These are phyloP conservation scores for Xestia xanthographa DNA, from an alignment of 2,888 invertebrate genomes.

Conservation along the genomic window DNA sequence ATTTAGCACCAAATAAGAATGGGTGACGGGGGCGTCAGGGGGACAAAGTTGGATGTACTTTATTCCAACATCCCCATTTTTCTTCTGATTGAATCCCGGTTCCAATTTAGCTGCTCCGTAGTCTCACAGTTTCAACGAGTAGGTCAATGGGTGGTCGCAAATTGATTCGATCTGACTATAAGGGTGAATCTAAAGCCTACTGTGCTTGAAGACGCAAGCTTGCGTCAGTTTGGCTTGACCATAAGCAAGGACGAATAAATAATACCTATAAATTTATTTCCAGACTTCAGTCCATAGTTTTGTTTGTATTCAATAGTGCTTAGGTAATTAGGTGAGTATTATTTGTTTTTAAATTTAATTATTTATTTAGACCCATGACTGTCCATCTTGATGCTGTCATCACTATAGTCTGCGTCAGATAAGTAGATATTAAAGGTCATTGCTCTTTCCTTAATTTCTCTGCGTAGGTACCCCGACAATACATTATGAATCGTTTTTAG, in stretches of 20 bases:
- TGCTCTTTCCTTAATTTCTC: too few species aligned
- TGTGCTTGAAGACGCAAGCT: not conserved
- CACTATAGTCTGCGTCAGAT: too few species aligned
- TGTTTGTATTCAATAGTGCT: too few species aligned
- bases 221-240: not conserved
- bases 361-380: too few species aligned
- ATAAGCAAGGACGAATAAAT: not conserved
- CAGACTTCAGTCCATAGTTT: too few species aligned
- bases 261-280: too few species aligned
- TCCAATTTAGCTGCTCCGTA: conserved; percentile 62
- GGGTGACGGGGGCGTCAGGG: conserved; percentile 11
- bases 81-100: conserved; percentile 65
- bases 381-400: too few species aligned
- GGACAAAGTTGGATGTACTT: conserved; percentile 56
- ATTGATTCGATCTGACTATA: conserved; percentile 58
- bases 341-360: too few species aligned
- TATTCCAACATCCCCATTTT: conserved; percentile 60
- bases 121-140: conserved; percentile 52
- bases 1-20: conserved; percentile 60
- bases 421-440: too few species aligned
- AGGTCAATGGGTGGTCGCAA: conserved; percentile 65
- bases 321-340: too few species aligned
- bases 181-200: conserved; percentile 21
- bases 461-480: too few species aligned
- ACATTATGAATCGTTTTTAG: too few species aligned